These are phyloP conservation scores for Motacilla tschutschensis DNA, from an alignment of 2,113 vertebrate species.

Conservation along the genomic window DNA sequence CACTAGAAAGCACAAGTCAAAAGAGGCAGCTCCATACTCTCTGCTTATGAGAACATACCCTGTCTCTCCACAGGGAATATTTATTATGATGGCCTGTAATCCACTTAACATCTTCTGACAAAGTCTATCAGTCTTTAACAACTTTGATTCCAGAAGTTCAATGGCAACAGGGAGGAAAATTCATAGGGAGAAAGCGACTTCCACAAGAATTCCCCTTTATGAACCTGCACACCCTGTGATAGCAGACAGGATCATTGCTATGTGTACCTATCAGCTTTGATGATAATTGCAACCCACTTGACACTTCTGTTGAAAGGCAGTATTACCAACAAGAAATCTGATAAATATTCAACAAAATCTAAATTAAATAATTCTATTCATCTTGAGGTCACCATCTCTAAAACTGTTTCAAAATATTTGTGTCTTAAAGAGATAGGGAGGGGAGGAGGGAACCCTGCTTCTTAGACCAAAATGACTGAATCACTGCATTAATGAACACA, in stretches of 20 bases:
- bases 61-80: neutral
- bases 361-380: slow-evolving; percentile 40
- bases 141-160: slow-evolving; percentile 22
- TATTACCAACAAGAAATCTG: slow-evolving; percentile 47
- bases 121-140: slow-evolving; percentile 6
- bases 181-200: neutral
- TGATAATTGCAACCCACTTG: slow-evolving; percentile 57
- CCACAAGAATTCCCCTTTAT: neutral
- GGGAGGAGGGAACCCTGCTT: neutral
- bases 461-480: slow-evolving; percentile 17
- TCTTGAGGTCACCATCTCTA: slow-evolving; percentile 19
- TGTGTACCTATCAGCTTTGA: slow-evolving; percentile 54
- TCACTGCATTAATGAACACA: slow-evolving; percentile 11
- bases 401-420: slow-evolving; percentile 49
- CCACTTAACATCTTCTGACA: slow-evolving; percentile 10
- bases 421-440: neutral
- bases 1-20: neutral
- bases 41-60: neutral
- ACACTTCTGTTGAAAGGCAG: slow-evolving; percentile 41
- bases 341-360: slow-evolving; percentile 39
- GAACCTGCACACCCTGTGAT: neutral
- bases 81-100: neutral
- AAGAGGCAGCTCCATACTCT: neutral
- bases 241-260: slow-evolving; percentile 17
- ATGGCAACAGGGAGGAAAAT: neutral